Evolutionary conservation across 2,113 vertebrate genomes (phyloP), one percentile per base, ranked within the genome.

Genomic region (Megaptera novaeangliae): DNA sequence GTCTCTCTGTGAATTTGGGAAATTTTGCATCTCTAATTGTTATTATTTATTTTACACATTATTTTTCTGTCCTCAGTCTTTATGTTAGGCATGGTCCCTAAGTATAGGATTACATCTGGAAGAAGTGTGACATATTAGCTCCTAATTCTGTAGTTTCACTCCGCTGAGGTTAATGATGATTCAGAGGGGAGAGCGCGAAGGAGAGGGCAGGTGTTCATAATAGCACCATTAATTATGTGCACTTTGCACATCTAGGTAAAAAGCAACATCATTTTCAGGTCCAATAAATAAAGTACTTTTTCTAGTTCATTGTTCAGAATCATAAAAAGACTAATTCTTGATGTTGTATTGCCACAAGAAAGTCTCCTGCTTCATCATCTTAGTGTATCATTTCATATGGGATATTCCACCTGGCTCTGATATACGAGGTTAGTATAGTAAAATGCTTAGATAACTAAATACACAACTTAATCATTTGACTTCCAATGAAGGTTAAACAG

Each of bases 271-370:
- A 93, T 92, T 93, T 96, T 69, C 75, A 83, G 49, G 52, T 41
- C 68, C 78, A 89, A 94, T 82, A 96, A 95, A 94, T 90, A 71
- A 89, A 92, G 17, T 85, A 57, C 10, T 13, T 91, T 96, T 96
- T 89, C 80, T 89, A 64, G 21, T 94, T 88, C 36, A 77, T 49
- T 66, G 36, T 83, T 96, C 74, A 93, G 72, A 88, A 91, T 68
- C 39, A 93, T 78, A 86, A 82, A 82, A 91, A 80, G 69, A 89
- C 59, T 90, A 41, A 75, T 71, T 94, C 34, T 81, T 83, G 20
- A 69, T 87, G 31, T 8, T 82, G 6, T 61, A 90, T 52, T 61
- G 21, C 34, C 68, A 71, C 21, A 96, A 83, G 25, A 85, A 69
- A 63, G 46, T 69, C 46, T 81, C 71, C 68, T 96, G 29, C 36